Percentiles rank a stretch among this genome's conserved stretches.
phyloP scores from a whole-genome alignment of 37 sponge, comb jelly and placozoan genomes.

The Amphimedon queenslandica region DNA sequence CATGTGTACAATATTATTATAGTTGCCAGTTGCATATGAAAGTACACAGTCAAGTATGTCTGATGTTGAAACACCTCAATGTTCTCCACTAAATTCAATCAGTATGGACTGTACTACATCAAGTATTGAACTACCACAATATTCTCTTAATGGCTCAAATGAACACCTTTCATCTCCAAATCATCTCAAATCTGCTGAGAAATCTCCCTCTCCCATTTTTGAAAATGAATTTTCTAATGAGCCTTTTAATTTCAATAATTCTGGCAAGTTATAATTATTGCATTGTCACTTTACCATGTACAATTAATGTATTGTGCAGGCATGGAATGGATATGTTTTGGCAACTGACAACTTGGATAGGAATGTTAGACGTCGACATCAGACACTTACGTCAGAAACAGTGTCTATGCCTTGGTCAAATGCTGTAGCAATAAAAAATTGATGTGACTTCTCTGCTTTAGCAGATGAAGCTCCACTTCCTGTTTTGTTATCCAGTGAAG shows the following conservation, averaged over 20 bases:
- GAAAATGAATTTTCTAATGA: not conserved
- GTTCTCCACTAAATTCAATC: not conserved
- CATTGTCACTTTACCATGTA: not conserved
- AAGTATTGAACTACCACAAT: not conserved
- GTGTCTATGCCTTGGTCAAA: not conserved
- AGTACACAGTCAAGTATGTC: not conserved
- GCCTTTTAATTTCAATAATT: not conserved
- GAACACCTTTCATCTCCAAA: too few relatives aligned
- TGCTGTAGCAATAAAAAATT: not conserved
- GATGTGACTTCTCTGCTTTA: not conserved
- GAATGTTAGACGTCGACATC: not conserved
- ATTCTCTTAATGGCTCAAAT: too few relatives aligned
- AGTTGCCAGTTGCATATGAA: not conserved
- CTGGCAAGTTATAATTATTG: not conserved
- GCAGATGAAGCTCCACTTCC: not conserved
- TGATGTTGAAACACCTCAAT: not conserved
- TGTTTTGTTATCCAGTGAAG: not conserved
- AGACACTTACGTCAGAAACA: not conserved
- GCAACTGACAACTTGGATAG: not conserved
- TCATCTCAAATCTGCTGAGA: too few relatives aligned
- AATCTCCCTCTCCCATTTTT: not conserved
- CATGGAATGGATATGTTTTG: not conserved
- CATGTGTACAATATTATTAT: not conserved
- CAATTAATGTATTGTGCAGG: not conserved
- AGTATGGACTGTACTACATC: not conserved